phyloP scores from a whole-genome alignment of 2,888 invertebrate genomes.

The Oxytorus armatus region DNA sequence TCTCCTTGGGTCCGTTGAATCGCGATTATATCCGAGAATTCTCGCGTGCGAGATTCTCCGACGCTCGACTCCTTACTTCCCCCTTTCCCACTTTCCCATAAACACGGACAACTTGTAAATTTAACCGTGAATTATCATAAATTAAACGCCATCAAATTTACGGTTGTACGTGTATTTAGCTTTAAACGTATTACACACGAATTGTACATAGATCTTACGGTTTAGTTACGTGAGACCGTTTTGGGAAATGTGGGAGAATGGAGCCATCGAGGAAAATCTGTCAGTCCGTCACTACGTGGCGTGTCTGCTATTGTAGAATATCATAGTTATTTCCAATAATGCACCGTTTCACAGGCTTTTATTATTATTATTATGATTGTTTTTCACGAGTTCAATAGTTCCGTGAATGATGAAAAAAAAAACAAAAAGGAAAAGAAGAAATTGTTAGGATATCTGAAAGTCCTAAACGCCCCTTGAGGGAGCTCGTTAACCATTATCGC shows the following conservation, averaged over 20 bases:
- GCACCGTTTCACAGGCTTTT: conserved; percentile 4
- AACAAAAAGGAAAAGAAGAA: neutral
- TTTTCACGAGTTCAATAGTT: neutral
- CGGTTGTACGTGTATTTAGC: conserved; percentile 66
- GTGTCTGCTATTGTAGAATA: conserved; percentile 4
- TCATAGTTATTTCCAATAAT: conserved; percentile 29
- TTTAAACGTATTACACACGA: neutral
- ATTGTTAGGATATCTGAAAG: neutral
- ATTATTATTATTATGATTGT: too few relatives aligned
- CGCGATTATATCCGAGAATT: conserved; percentile 47
- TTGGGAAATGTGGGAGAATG: conserved; percentile 4
- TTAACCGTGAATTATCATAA: conserved; percentile 75
- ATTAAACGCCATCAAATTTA: conserved; percentile 80
- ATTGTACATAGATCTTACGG: conserved; percentile 9
- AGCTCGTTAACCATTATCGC: conserved; percentile 23
- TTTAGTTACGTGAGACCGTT: conserved; percentile 40
- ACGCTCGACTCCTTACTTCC: conserved; percentile 32
- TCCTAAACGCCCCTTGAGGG: neutral
- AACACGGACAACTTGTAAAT: conserved; percentile 64
- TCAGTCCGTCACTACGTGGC: conserved; percentile 11
- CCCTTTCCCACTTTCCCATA: conserved; percentile 47
- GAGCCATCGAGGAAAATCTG: conserved; percentile 20
- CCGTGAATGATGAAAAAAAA: neutral
- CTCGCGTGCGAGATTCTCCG: conserved; percentile 65
- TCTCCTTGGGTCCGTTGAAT: conserved; percentile 46